Base-by-base conservation (phyloP, 2,113 vertebrate genomes). In the Hydrolagus affinis region DNA sequence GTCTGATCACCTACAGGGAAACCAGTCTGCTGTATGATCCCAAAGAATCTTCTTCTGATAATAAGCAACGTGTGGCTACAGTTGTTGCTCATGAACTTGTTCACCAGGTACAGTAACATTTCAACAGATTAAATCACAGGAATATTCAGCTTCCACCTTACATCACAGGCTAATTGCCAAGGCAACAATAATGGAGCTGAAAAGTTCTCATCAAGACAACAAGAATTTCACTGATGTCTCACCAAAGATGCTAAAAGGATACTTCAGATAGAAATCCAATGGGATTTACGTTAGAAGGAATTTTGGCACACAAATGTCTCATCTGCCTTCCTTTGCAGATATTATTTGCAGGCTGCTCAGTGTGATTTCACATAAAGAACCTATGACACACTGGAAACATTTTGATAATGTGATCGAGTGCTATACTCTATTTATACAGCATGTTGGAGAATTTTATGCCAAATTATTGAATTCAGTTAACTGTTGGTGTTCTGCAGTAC, bases 1-100 rank as follows among this genome's bases (percentile, higher is more conserved):
- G 98, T 0, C 93, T 99, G 66, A 92, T 99, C 91, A 99, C 98
- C 60, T 99, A 97, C 91, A 90, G 98, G 88, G 98, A 99, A 90
- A 96, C 94, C 21, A 99, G 98, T 88, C 90, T 99, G 86, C 92
- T 99, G 64, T 99, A 95, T 12, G 97, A 99, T 88, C 90, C 92
- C 2, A 0, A 87, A 0, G 89, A 98, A 87, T 99, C 98, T 0
- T 96, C 97, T 15, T 94, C 95, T 1, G 90, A 91, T 88, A 99
- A 99, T 91, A 91, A 96, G 83, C 96, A 98, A 88, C 92, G 94
- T 78, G 98, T 99, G 87, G 98, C 96, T 72, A 88, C 90, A 85
- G 98, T 99, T 71, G 86, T 99, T 57, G 90, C 97, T 60, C 98
- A 99, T 17, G 98, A 99, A 86, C 94, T 99, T 0, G 96, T 97